Evolutionary conservation across 2,113 vertebrate genomes (phyloP), one percentile per base, ranked within the genome.

Genomic region (Pseudolaguvia tuberculata): DNA sequence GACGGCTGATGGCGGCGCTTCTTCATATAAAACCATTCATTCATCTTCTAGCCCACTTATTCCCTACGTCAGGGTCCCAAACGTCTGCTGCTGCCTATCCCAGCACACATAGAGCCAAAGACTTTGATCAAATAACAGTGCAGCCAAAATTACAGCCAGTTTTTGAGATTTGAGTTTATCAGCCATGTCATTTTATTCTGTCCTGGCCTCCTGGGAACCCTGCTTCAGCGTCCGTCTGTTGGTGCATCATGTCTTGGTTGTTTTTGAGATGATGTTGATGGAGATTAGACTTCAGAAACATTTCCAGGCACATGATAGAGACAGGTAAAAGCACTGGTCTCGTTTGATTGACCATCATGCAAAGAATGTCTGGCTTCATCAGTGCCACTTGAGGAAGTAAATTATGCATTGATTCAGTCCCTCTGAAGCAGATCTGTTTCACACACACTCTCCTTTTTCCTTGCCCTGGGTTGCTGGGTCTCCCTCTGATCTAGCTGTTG

Each of bases 361-460:
- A 72, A 75, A 68, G 65, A 75, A 78, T 45, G 53, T 66, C 73
- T 63, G 66, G 48, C 48, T 57, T 69, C 23, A 23, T 67, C 75
- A 13, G 4, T 23, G 48, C 47, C 42, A 63, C 73, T 70, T 21
- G 52, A 15, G 71, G 65, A 31, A 25, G 68, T 81, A 55, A 78
- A 81, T 81, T 72, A 81, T 81, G 76, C 79, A 81, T 75, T 70
- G 25, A 45, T 55, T 71, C 67, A 65, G 21, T 80, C 58, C 29
- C 70, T 72, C 62, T 57, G 11, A 65, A 62, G 65, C 76, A 68
- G 79, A 78, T 81, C 76, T 57, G 53, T 81, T 78, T 78, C 79
- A 75, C 55, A 27, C 55, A 15, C 65, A 21, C 50, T 51, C 67
- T 73, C 70, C 72, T 67, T 58, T 58, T 79, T 55, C 23, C 67